These are phyloP conservation scores for Ganaspis sp. DNA, from an alignment of 1,140 invertebrate genomes.

Conservation along the genomic window DNA sequence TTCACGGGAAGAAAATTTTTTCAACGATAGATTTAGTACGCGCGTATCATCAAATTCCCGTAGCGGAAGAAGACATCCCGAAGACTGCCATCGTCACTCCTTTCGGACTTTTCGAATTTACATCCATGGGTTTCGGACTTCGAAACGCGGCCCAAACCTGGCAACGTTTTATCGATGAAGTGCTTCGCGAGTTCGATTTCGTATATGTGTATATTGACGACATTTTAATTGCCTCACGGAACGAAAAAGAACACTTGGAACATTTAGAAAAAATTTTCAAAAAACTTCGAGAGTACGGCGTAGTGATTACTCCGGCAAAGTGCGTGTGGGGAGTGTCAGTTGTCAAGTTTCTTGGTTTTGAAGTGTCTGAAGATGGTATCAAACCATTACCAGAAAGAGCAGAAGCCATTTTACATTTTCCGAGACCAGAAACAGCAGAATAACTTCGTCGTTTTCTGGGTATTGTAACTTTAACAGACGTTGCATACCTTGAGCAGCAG, in stretches of 20 bases:
- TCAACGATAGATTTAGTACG: conserved; percentile 67
- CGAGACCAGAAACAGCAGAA: conserved; percentile 37
- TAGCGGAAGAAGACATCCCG: conserved; percentile 48
- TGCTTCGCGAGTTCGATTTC: conserved; percentile 26
- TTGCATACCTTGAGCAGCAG: conserved; percentile 47
- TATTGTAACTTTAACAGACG: conserved; percentile 55
- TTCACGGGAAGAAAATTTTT: conserved; percentile 52
- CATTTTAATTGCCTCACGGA: conserved; percentile 59
- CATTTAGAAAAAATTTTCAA: conserved; percentile 24
- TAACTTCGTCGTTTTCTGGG: conserved; percentile 52
- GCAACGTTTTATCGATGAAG: conserved; percentile 67
- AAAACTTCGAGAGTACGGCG: not conserved
- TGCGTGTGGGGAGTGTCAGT: not conserved
- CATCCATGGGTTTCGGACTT: conserved; percentile 39
- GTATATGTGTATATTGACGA: conserved; percentile 60
- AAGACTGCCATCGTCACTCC: conserved; percentile 50
- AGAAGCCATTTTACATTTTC: conserved; percentile 33
- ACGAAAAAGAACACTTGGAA: conserved; percentile 44
- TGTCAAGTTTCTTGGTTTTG: conserved; percentile 23
- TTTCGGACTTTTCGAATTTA: conserved; percentile 47
- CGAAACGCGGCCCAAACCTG: conserved; percentile 54
- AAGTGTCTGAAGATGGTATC: not conserved
- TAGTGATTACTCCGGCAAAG: conserved; percentile 23
- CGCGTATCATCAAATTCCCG: conserved; percentile 73
- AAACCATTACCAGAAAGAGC: conserved; percentile 26